A percentile compares a stretch with the other conserved stretches of the same genome.
phyloP scores from a whole-genome alignment of 2,888 invertebrate species.

The Hofmannophila pseudospretella region DNA sequence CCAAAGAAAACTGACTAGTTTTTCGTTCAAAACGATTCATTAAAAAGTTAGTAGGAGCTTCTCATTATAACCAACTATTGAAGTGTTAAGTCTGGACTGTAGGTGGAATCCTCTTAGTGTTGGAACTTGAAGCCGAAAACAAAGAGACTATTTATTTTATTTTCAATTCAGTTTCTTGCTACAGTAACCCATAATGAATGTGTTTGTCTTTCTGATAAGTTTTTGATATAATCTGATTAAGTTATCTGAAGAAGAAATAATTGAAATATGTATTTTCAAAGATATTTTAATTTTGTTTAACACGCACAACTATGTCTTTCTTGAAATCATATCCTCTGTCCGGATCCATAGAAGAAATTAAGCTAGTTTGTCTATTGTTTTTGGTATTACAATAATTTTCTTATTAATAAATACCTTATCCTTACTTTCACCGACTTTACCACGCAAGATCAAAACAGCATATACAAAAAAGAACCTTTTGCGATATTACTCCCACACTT shows the following conservation, averaged over 20 bases:
- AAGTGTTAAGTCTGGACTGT: constrained; percentile 15
- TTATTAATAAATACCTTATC: too few species aligned
- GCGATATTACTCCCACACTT: constrained; percentile 18
- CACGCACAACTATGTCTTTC: too few species aligned
- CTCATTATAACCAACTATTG: constrained; percentile 41
- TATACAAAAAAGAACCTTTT: constrained; percentile 16
- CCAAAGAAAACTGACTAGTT: constrained; percentile 29
- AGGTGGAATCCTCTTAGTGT: constrained; percentile 12
- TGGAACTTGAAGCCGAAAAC: not conserved
- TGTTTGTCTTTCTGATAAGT: too few species aligned
- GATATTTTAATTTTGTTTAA: too few species aligned
- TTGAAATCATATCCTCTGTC: too few species aligned
- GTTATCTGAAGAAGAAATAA: too few species aligned
- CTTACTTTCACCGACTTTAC: constrained; percentile 3
- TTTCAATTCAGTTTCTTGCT: not conserved
- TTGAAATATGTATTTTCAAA: too few species aligned
- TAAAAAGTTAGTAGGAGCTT: constrained; percentile 35
- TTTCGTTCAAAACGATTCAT: constrained; percentile 38
- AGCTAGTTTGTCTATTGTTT: too few species aligned
- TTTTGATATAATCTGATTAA: too few species aligned
- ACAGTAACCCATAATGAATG: too few species aligned
- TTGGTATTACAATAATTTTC: too few species aligned
- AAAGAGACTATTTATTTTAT: not conserved
- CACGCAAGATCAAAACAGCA: constrained; percentile 6
- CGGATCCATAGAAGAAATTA: too few species aligned